phyloP scores from a whole-genome alignment of 2,797 vertebrate genomes.

The Pseudochromis fuscus region DNA sequence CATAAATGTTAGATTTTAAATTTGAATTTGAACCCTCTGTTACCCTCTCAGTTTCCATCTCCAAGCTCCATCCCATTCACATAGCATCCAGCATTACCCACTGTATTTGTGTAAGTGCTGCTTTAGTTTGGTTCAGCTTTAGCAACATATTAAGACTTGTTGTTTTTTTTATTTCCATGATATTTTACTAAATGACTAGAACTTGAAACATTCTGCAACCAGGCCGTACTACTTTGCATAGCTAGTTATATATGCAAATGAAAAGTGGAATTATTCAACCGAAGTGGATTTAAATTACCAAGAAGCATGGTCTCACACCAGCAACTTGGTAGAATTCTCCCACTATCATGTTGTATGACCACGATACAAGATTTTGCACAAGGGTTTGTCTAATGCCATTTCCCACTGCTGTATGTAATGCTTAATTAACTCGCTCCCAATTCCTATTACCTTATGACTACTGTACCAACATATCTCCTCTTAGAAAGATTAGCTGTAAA shows the following conservation, averaged over 20 bases:
- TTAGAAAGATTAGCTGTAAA: constrained; percentile 56
- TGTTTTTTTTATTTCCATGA: background rate
- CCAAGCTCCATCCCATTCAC: background rate
- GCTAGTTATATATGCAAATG: constrained; percentile 20
- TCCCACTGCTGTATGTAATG: constrained; percentile 35
- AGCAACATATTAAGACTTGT: background rate
- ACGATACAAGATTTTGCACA: constrained; percentile 39
- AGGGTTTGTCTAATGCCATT: constrained; percentile 40
- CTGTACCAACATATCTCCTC: constrained; percentile 49
- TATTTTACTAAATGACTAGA: constrained; percentile 2
- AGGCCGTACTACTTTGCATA: background rate
- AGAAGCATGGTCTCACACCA: constrained; percentile 20
- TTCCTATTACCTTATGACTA: constrained; percentile 53
- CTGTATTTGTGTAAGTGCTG: background rate
- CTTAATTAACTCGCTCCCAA: constrained; percentile 67
- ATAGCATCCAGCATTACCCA: background rate
- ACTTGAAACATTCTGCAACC: background rate
- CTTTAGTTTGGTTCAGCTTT: background rate
- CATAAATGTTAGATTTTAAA: too few relatives aligned
- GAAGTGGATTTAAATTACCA: constrained; percentile 30
- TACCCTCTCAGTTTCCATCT: background rate
- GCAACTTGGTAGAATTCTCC: constrained; percentile 21
- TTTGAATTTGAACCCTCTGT: too few relatives aligned
- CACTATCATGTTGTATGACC: constrained; percentile 24
- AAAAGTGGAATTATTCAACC: constrained; percentile 44